Base-by-base conservation (phyloP, 2,797 vertebrate species). In the Phylloscopus collybita region DNA sequence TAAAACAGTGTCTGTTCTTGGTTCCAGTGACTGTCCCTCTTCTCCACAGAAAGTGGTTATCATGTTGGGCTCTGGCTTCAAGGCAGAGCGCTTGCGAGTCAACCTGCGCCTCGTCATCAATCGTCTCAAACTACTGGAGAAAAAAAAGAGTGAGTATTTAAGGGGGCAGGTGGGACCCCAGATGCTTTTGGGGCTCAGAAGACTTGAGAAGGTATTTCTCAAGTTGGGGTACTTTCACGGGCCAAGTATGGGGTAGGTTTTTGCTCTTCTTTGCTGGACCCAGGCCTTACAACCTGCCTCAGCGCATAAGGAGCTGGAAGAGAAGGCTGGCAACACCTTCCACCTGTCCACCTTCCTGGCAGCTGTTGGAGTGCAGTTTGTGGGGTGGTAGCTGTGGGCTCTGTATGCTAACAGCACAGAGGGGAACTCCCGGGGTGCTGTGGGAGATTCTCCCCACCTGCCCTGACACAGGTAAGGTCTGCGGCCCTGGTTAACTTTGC, bases 71-170 rank as follows among this genome's bases (percentile, higher is more conserved):
- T 98, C 98, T 82, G 99, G 99, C 81, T 99, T 99, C 97, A 99
- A 99, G 98, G 98, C 98, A 7, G 99, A 99, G 94, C 98, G 99
- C 89, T 97, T 99, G 84, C 98, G 98, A 92, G 99, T 99, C 97
- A 99, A 99, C 97, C 98, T 99, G 54, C 98, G 99, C 45, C 98
- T 99, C 16, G 99, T 99, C 90, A 99, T 99, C 95, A 99, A 99
- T 97, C 98, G 99, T 61, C 99, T 99, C 72, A 99, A 99, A 93
- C 98, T 99, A 36, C 96, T 99, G 44, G 99, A 99, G 98, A 99
- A 99, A 95, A 99, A 99, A 97, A 99, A 99, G 97, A 99, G 99
- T 99, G 97, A 99, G 99, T 98, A 84, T 76, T 71, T n/a, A 32
- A 30, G 44, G 57, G 45, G n/a, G 5, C 26, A 67, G 4, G 7